These are phyloP conservation scores for Isaurus tuberculatus DNA, from an alignment of 92 coral and sea anemone species.

Conservation along the genomic window DNA sequence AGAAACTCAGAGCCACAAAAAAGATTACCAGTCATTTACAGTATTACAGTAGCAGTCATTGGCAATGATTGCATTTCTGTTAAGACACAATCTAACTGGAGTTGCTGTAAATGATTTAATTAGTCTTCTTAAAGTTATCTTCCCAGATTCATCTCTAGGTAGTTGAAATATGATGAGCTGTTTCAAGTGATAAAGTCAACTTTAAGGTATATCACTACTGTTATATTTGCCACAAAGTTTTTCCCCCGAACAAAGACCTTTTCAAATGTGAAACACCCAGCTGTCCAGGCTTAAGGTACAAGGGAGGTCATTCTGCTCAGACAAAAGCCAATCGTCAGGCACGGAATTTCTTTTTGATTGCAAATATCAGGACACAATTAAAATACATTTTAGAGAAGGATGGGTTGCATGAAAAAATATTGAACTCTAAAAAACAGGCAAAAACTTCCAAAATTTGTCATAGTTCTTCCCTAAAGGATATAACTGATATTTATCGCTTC, in stretches of 20 bases:
- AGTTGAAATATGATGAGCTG: slow-evolving; percentile 43
- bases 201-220: slow-evolving; percentile 65
- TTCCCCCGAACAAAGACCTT: slow-evolving; percentile 41
- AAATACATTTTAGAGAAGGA: slow-evolving; percentile 48
- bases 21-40: slow-evolving; percentile 4
- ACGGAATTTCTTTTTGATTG: slow-evolving; percentile 41
- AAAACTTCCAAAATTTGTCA: slow-evolving; percentile 7
- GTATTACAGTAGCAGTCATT: slow-evolving; percentile 32
- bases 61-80: slow-evolving; percentile 45
- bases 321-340: slow-evolving; percentile 51
- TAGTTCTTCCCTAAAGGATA: slow-evolving; percentile 32
- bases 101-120: slow-evolving; percentile 60
- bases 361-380: slow-evolving; percentile 47
- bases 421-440: slow-evolving; percentile 30
- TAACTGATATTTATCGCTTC: neutral
- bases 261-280: slow-evolving; percentile 54
- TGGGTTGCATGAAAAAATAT: slow-evolving; percentile 44
- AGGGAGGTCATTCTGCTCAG: slow-evolving; percentile 52
- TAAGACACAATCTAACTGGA: slow-evolving; percentile 61
- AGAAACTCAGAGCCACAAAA: neutral
- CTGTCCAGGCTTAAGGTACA: slow-evolving; percentile 60
- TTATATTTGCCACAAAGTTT: slow-evolving; percentile 39
- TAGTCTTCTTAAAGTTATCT: slow-evolving; percentile 33
- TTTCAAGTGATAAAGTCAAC: slow-evolving; percentile 18
- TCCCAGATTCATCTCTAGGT: slow-evolving; percentile 25